These are phyloP conservation scores for Podabrus alpinus DNA, from an alignment of 2,888 invertebrate species.

Conservation along the genomic window DNA sequence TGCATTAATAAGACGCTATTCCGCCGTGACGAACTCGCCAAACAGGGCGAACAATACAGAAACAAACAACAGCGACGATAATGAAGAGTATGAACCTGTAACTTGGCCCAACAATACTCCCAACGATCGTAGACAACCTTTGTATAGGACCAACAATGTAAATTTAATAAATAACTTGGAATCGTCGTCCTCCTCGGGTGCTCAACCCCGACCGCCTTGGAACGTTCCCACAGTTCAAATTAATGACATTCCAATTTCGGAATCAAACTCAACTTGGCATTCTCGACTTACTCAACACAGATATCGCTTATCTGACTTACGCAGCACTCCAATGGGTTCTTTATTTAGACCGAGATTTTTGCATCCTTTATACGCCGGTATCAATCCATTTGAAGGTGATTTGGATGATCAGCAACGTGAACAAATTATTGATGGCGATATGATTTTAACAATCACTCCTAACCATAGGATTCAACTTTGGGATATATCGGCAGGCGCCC, in stretches of 20 bases:
- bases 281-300: conserved; percentile 35
- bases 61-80: conserved; percentile 33
- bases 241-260: conserved; percentile 62
- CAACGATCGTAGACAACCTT: conserved; percentile 17
- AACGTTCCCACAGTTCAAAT: conserved; percentile 64
- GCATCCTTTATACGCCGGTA: conserved; percentile 59
- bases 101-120: conserved; percentile 28
- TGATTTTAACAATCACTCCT: conserved; percentile 63
- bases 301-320: conserved; percentile 46
- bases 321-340: conserved; percentile 40
- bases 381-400: conserved; percentile 52
- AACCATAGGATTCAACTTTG: conserved; percentile 83
- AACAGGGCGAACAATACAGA: neutral
- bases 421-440: conserved; percentile 52
- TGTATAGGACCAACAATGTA: conserved; percentile 35
- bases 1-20: conserved; percentile 33
- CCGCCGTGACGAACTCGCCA: conserved; percentile 10
- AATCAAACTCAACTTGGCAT: conserved; percentile 41
- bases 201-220: conserved; percentile 28
- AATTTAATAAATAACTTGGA: conserved; percentile 36
- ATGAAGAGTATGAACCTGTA: conserved; percentile 30
- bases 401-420: conserved; percentile 52
- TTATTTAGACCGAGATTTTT: conserved; percentile 52
- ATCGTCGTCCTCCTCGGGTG: conserved; percentile 3
- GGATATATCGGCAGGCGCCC: conserved; percentile 73